Conservation (phyloP, 2,113 vertebrate genomes). For the Phylloscopus trochilus region DNA sequence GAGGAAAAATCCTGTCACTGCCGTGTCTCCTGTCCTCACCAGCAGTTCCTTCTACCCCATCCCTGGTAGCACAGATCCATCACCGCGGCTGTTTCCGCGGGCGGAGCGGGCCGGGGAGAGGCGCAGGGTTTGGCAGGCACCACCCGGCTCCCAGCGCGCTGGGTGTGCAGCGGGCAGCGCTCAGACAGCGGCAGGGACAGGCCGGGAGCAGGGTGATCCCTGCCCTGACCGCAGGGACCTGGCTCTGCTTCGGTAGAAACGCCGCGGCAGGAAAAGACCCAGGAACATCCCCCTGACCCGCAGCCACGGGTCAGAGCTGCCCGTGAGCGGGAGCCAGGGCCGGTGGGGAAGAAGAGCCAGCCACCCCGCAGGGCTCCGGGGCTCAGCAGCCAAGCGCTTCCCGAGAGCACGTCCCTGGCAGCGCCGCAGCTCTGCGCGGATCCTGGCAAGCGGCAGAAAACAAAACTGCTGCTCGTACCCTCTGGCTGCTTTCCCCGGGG, state of each 20-base stretch:
- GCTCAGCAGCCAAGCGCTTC: not conserved
- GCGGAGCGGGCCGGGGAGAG: not conserved
- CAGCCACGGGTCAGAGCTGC: not conserved
- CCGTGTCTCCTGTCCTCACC: not conserved
- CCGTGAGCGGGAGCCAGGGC: not conserved
- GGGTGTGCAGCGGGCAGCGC: not conserved
- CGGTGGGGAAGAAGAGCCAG: not conserved
- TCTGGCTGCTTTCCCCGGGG: slow-evolving; percentile 18
- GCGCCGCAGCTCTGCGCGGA: not conserved
- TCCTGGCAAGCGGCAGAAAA: not conserved
- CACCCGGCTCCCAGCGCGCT: accelerated
- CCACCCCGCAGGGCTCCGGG: not conserved
- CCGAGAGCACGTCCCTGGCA: not conserved
- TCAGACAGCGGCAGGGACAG: not conserved
- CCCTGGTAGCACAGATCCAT: not conserved
- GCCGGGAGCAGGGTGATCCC: not conserved
- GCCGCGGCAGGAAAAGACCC: not conserved
- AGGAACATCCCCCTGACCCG: accelerated
- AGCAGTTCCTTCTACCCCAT: accelerated
- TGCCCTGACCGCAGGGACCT: not conserved
- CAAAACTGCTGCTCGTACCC: slow-evolving; percentile 6
- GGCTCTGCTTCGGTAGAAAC: accelerated
- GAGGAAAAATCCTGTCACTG: not conserved
- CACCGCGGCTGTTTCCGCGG: accelerated
- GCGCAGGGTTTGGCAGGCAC: not conserved